Percentiles rank a stretch among this genome's conserved stretches.
Evolutionary conservation across 1,140 invertebrate species (phyloP).

Genomic region (Macrosteles quadrilineatus): DNA sequence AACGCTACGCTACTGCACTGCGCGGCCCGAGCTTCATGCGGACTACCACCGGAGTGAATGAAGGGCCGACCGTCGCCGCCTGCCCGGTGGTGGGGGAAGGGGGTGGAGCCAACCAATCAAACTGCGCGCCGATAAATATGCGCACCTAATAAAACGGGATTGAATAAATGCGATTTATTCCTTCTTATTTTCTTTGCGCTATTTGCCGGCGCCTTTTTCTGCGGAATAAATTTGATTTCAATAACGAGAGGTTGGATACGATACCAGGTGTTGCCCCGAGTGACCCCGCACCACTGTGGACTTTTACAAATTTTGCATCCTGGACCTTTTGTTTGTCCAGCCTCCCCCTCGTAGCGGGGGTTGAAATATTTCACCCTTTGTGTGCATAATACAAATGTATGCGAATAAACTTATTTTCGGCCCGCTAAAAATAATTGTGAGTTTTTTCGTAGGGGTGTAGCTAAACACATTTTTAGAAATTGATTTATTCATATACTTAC

Average conservation of each 20-base stretch:
- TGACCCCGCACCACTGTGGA: neutral
- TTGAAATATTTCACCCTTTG: too few species aligned
- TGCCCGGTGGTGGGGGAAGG: slow-evolving; percentile 14
- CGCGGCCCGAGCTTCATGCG: neutral
- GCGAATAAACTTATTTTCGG: too few species aligned
- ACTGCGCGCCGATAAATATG: slow-evolving; percentile 40
- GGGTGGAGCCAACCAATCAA: slow-evolving; percentile 37
- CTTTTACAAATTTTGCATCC: neutral
- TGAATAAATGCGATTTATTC: slow-evolving; percentile 43
- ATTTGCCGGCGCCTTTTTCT: slow-evolving; percentile 10
- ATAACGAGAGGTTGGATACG: neutral
- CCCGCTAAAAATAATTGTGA: too few species aligned
- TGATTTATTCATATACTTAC: too few species aligned
- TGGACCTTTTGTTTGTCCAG: neutral
- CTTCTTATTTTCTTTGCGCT: slow-evolving; percentile 31
- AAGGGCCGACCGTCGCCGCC: neutral
- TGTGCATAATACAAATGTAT: too few species aligned
- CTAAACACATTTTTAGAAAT: too few species aligned
- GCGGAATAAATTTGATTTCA: slow-evolving; percentile 21
- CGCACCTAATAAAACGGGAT: slow-evolving; percentile 42
- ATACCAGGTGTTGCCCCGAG: neutral
- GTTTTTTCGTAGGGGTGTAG: too few species aligned
- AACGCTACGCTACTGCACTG: neutral
- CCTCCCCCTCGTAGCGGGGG: too few species aligned
- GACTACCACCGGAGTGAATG: neutral